Evolutionary conservation across 2,797 vertebrate genomes (phyloP).

Genomic region (Tenualosa thibaudeaui): DNA sequence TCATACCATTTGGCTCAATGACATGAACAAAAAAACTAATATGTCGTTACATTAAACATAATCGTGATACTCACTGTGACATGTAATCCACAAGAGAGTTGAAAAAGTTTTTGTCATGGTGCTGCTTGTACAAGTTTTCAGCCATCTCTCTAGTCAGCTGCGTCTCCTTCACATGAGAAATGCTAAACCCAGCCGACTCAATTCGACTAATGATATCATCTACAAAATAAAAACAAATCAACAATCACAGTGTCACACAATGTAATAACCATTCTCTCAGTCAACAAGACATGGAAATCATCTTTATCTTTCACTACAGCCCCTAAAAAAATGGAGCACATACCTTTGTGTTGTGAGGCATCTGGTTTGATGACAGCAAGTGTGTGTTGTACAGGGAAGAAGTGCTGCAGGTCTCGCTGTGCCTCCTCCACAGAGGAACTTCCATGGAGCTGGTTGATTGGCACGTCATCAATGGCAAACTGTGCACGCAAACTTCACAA

Average conservation of each 20-base stretch:
- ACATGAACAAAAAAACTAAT: neutral
- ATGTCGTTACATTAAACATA: neutral
- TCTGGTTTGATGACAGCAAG: constrained; percentile 74
- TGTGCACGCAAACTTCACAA: constrained; percentile 62
- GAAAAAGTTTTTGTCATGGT: constrained; percentile 67
- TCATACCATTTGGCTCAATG: neutral
- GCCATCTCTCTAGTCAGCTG: constrained; percentile 59
- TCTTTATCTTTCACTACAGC: neutral
- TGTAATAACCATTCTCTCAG: neutral
- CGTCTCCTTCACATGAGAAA: constrained; percentile 66
- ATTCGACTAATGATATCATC: constrained; percentile 69
- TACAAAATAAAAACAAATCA: constrained; percentile 49
- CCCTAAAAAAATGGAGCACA: neutral
- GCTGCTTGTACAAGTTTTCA: constrained; percentile 66
- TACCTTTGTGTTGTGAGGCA: constrained; percentile 67
- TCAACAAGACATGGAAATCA: neutral
- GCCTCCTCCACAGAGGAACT: constrained; percentile 60
- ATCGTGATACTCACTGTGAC: constrained; percentile 64
- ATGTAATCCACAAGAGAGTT: constrained; percentile 64
- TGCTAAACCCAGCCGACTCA: constrained; percentile 63
- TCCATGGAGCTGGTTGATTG: constrained; percentile 72
- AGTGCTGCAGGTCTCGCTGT: constrained; percentile 66
- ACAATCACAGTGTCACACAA: constrained; percentile 5
- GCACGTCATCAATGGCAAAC: constrained; percentile 53
- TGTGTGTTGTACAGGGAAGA: constrained; percentile 73